phyloP scores from a whole-genome alignment of 2,888 invertebrate genomes.

The Amiota minor region DNA sequence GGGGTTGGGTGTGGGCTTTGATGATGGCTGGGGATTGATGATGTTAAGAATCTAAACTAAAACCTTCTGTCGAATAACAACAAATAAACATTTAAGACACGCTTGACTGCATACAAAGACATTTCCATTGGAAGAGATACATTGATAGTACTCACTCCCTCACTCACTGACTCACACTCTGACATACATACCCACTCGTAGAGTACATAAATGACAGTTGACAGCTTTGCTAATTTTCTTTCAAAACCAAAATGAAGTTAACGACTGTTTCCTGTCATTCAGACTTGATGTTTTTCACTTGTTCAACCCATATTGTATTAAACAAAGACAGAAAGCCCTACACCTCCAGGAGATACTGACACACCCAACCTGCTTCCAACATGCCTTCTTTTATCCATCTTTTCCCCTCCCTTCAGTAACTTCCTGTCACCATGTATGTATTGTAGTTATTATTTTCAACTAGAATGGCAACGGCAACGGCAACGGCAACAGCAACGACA shows the following conservation, averaged over 20 bases:
- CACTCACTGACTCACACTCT: constrained; percentile 34
- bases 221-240: constrained; percentile 65
- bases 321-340: background rate
- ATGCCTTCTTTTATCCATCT: background rate
- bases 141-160: constrained; percentile 14
- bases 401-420: background rate
- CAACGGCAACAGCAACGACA: too few species aligned
- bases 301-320: background rate
- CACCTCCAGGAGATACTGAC: background rate
- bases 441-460: constrained; percentile 21
- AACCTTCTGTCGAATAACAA: too few species aligned
- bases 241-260: constrained; percentile 52
- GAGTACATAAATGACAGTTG: constrained; percentile 53
- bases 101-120: constrained; percentile 33
- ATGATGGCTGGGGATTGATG: too few species aligned
- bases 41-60: too few species aligned
- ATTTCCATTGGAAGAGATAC: constrained; percentile 46
- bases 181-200: constrained; percentile 19
- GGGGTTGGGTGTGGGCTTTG: too few species aligned
- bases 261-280: constrained; percentile 53
- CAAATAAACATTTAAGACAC: constrained; percentile 15
- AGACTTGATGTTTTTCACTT: constrained; percentile 7
- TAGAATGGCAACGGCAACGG: background rate
- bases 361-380: background rate
- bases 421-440: constrained; percentile 17